Evolutionary conservation across 2,888 invertebrate species (phyloP), one percentile per base, ranked within the genome.

Genomic region (Drosophila setosimentum): DNA sequence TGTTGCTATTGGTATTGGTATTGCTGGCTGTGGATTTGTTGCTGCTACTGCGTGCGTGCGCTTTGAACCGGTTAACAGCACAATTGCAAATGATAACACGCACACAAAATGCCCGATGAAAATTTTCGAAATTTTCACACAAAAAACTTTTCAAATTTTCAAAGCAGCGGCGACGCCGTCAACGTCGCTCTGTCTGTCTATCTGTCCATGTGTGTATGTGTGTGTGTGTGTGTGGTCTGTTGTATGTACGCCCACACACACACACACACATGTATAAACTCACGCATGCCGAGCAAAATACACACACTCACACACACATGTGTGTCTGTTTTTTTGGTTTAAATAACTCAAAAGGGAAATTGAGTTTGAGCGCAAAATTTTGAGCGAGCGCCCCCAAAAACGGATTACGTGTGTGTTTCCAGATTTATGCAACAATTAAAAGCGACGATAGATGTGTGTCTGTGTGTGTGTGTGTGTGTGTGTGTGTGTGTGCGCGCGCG

Each of bases 51-150:
- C 79, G 76, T 82, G 74, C 73, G 72, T 71, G 73, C 76, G 82
- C 82, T 82, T 83, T 74, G 78, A 86, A 89, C 91, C 90, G 83
- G 87, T 85, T 80, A 83, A 86, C 91, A 76, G 90, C 85, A 87
- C 87, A 89, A 91, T 87, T 91, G 91, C 89, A 90, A 91, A 91
- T 91, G 91, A 90, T 87, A 88, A 89, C 88, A 82, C 78, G 77
- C 82, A 82, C 73, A 76, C 73, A 64, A 70, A 81, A 80, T 79
- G 81, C 79, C 79, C 77, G 63, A 69, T 82, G 78, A 78, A 90
- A 87, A 81, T 89, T 89, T 91, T 91, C 84, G 82, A 89, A 91
- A 87, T 87, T 87, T 89, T 84, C 83, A 81, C 82, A 81, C 80
- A 83, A 90, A 88, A 90, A 85, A 85, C 89, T 84, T 87, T 88